Conservation (phyloP, 53 echinoderm and acorn worm genomes). For the Echinarachnius parma region DNA sequence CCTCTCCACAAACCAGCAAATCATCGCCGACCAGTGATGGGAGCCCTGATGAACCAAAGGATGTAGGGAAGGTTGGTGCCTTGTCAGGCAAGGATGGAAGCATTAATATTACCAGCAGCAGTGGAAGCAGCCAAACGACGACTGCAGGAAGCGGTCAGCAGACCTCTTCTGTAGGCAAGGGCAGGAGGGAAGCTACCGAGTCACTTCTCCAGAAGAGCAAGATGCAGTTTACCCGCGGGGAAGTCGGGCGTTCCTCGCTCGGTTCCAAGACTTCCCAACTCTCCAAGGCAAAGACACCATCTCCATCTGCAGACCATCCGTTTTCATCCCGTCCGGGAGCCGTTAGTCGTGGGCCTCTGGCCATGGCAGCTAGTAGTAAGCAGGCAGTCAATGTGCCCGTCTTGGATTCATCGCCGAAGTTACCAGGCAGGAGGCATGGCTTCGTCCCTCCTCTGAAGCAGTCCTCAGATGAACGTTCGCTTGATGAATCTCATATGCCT, state of each 20-base stretch:
- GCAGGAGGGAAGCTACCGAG: slow-evolving; percentile 30
- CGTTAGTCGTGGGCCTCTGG: slow-evolving; percentile 24
- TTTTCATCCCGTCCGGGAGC: not conserved
- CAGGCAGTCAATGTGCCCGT: slow-evolving; percentile 21
- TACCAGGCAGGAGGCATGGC: slow-evolving; percentile 29
- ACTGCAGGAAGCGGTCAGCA: not conserved
- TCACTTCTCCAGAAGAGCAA: slow-evolving; percentile 38
- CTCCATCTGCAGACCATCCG: slow-evolving; percentile 7
- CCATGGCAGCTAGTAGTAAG: slow-evolving; percentile 1
- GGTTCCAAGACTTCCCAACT: slow-evolving; percentile 29
- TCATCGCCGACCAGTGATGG: not conserved
- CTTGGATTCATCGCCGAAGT: slow-evolving; percentile 31
- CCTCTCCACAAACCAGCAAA: no score
- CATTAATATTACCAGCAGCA: no score
- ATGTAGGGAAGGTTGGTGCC: not conserved
- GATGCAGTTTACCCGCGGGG: slow-evolving; percentile 29
- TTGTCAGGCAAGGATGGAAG: not conserved
- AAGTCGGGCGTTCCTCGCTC: slow-evolving; percentile 25
- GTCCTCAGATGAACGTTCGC: not conserved
- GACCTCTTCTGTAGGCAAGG: no score
- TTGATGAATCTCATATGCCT: no score
- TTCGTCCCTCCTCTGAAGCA: not conserved
- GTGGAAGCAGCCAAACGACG: no score
- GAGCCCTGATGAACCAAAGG: no score
- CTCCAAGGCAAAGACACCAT: not conserved